A percentile compares a stretch with the other conserved stretches of the same genome.
Evolutionary conservation across 2,797 vertebrate species (phyloP).

Genomic region (Eutrigla gurnardus): DNA sequence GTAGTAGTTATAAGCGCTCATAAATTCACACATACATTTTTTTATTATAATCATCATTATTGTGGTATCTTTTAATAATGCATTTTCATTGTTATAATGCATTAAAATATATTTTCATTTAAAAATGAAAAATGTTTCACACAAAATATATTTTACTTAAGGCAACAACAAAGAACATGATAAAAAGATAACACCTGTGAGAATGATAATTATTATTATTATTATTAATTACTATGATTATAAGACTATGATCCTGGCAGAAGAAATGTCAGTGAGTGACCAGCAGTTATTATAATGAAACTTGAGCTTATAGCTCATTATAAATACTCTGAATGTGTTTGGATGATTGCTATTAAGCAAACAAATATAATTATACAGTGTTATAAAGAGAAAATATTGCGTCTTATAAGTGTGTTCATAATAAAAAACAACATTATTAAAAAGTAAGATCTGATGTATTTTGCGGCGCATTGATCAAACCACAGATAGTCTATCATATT

Average conservation of each 20-base stretch:
- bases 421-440: neutral
- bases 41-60: neutral
- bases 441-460: neutral
- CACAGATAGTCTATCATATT: constrained; percentile 6
- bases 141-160: neutral
- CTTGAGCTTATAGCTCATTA: neutral
- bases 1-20: neutral
- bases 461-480: neutral
- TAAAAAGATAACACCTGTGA: too few species aligned
- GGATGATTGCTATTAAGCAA: too few species aligned
- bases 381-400: too few species aligned
- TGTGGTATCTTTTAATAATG: too few species aligned
- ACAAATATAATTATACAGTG: neutral
- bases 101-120: neutral
- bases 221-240: neutral
- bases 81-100: neutral
- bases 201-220: too few species aligned
- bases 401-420: neutral
- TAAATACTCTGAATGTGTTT: neutral
- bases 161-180: neutral
- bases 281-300: neutral
- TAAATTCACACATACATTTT: neutral
- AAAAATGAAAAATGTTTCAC: neutral
- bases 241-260: neutral
- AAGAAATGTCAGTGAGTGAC: neutral